Conservation (phyloP, 1,140 invertebrate species). For the Homarus americanus region DNA sequence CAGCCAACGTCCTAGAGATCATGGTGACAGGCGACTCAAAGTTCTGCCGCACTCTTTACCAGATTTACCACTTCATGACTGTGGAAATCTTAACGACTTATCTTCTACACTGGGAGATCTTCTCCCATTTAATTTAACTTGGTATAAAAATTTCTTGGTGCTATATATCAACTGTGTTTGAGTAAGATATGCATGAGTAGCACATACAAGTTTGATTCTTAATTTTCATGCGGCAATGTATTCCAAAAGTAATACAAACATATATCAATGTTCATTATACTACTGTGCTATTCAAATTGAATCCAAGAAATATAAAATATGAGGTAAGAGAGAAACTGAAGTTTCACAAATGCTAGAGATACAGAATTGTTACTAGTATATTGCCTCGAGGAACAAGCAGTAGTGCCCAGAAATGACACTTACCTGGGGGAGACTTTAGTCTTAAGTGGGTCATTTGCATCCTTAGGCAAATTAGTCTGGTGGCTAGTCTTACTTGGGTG, state of each 20-base stretch:
- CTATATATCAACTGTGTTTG: background rate
- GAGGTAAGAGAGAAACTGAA: constrained; percentile 50
- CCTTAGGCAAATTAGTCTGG: constrained; percentile 24
- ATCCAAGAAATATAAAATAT: constrained; percentile 44
- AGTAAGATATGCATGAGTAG: constrained; percentile 8
- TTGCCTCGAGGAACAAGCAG: constrained; percentile 5
- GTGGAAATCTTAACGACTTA: constrained; percentile 9
- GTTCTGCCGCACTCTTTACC: constrained; percentile 23
- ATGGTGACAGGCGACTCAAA: constrained; percentile 36
- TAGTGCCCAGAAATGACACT: background rate
- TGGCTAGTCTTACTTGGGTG: constrained; percentile 43
- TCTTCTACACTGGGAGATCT: background rate
- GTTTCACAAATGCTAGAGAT: constrained; percentile 26
- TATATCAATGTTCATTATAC: constrained; percentile 9
- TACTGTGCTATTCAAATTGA: constrained; percentile 19
- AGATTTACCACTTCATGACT: constrained; percentile 33
- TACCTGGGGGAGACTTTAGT: constrained; percentile 27
- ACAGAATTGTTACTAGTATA: background rate
- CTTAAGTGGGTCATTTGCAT: constrained; percentile 36
- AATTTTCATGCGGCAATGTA: background rate
- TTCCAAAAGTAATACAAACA: constrained; percentile 4
- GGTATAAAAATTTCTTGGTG: constrained; percentile 7
- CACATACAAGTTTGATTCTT: constrained; percentile 17
- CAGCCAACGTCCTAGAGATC: constrained; percentile 58
- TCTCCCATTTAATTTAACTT: background rate